Evolutionary conservation across 2,888 invertebrate species (phyloP).

Genomic region (Coronaproctus castanopsis): DNA sequence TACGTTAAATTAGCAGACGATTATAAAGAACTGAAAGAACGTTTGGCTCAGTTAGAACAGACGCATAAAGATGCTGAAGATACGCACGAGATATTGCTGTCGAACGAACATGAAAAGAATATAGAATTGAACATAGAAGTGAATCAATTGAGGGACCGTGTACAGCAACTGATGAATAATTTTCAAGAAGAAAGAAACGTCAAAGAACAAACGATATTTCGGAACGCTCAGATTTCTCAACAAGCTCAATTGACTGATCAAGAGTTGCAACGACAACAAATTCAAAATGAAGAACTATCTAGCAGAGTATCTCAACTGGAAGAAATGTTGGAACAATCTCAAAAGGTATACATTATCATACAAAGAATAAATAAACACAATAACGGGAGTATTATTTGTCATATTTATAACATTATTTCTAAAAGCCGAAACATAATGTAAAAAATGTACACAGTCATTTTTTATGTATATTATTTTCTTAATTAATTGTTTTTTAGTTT

Average conservation of each 20-base stretch:
- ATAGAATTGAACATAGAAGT: conserved; percentile 4
- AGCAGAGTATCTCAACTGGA: conserved; percentile 36
- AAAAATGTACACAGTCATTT: too few species aligned
- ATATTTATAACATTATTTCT: too few species aligned
- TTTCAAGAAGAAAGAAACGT: conserved; percentile 39
- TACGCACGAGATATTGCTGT: conserved; percentile 3
- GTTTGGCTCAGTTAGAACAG: background rate
- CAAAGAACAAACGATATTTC: conserved; percentile 49
- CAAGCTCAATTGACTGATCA: conserved; percentile 54
- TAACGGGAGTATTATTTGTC: too few species aligned
- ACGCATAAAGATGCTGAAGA: conserved; percentile 5
- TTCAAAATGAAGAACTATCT: conserved; percentile 39
- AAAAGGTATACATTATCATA: conserved; percentile 34
- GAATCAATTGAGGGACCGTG: background rate
- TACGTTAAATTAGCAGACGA: background rate
- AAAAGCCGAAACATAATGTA: too few species aligned
- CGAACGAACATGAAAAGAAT: conserved; percentile 2
- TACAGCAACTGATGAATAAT: conserved; percentile 23
- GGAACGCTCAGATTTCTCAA: conserved; percentile 66
- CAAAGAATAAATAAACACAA: too few species aligned
- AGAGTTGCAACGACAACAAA: conserved; percentile 46
- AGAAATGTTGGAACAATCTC: conserved; percentile 27
- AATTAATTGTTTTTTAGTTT: too few species aligned
- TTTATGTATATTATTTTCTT: too few species aligned
- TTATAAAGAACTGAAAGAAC: background rate